These are phyloP conservation scores for Oncorhynchus clarkii DNA, from an alignment of 2,113 vertebrate genomes.

Conservation along the genomic window DNA sequence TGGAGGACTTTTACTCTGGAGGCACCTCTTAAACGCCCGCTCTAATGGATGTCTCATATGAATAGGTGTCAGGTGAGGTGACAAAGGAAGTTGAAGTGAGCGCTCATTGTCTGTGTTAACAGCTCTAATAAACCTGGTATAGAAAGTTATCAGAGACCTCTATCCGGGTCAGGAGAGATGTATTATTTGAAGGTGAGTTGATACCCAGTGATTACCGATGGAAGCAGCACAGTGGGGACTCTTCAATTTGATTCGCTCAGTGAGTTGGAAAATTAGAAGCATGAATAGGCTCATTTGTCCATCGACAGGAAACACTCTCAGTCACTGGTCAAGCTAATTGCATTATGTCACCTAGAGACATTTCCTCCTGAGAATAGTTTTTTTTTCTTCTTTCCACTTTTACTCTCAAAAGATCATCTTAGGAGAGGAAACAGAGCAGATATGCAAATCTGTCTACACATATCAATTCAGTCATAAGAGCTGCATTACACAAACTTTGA, in stretches of 20 bases:
- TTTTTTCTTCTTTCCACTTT: constrained; percentile 67
- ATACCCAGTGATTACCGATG: constrained; percentile 35
- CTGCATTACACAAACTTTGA: background rate
- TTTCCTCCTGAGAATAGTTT: constrained; percentile 27
- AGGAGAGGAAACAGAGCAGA: background rate
- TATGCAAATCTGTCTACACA: background rate
- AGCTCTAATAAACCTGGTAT: background rate
- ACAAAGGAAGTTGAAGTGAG: background rate
- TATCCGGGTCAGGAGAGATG: background rate
- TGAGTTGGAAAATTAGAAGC: constrained; percentile 65
- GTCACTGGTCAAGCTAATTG: constrained; percentile 64
- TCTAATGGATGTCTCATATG: background rate
- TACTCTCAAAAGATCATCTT: constrained; percentile 4
- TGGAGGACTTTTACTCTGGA: background rate
- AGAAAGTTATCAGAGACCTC: constrained; percentile 8
- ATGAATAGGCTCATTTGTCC: constrained; percentile 50
- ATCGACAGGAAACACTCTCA: constrained; percentile 25
- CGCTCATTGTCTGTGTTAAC: background rate
- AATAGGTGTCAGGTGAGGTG: background rate
- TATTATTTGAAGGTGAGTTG: constrained; percentile 25
- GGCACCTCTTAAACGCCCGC: background rate
- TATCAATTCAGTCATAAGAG: background rate
- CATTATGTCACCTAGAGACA: constrained; percentile 47
- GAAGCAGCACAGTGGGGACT: constrained; percentile 3
- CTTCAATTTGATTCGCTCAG: constrained; percentile 53